Evolutionary conservation across 2,888 invertebrate species (phyloP).

Genomic region (Lypha dubia): DNA sequence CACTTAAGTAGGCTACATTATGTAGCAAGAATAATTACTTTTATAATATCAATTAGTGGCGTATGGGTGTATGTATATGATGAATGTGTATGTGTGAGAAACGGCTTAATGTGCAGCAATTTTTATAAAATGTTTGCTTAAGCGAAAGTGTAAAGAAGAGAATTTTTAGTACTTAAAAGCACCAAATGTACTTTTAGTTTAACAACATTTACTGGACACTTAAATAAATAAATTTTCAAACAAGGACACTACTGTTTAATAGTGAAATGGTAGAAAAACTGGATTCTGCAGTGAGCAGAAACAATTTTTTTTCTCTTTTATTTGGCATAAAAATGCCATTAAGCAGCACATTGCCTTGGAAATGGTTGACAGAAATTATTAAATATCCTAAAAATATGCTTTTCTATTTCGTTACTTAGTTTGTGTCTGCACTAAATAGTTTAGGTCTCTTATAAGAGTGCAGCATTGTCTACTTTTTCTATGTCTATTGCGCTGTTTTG

Average conservation of each 20-base stretch:
- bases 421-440: no score
- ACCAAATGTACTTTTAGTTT: not conserved
- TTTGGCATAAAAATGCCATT: not conserved
- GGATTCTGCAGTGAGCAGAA: not conserved
- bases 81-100: not conserved
- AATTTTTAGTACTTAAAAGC: not conserved
- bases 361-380: no score
- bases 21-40: not conserved
- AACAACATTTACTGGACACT: conserved; percentile 1
- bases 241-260: not conserved
- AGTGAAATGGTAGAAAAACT: not conserved
- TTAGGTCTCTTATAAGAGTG: no score
- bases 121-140: not conserved
- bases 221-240: not conserved
- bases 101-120: not conserved
- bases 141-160: not conserved
- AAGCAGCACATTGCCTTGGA: no score
- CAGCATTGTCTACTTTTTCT: no score
- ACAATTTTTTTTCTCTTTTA: not conserved
- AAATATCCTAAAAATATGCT: no score
- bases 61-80: not conserved
- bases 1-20: not conserved
- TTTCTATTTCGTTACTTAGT: no score
- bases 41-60: conserved; percentile 5
- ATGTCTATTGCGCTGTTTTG: no score